Percentiles rank a stretch among this genome's conserved stretches.
Conservation (phyloP, 1,140 invertebrate species). For the Diorhabda elongata region DNA sequence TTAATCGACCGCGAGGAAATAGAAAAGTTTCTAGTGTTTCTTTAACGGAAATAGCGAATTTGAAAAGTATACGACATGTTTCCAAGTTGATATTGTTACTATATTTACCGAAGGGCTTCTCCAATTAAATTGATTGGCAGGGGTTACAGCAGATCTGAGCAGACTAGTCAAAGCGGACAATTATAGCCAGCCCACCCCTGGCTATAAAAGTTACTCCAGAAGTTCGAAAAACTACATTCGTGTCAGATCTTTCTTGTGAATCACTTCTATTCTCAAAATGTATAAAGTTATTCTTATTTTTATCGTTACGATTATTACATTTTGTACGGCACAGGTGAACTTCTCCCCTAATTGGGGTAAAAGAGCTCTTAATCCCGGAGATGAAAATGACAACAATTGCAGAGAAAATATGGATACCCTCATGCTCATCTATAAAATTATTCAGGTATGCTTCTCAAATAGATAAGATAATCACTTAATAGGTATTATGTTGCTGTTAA, state of each 20-base stretch:
- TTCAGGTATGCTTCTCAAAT: slow-evolving; percentile 27
- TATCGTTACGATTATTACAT: slow-evolving; percentile 22
- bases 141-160: slow-evolving; percentile 8
- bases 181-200: slow-evolving; percentile 10
- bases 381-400: slow-evolving; percentile 33
- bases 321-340: slow-evolving; percentile 39
- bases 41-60: slow-evolving; percentile 11
- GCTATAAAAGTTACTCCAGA: slow-evolving; percentile 13
- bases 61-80: slow-evolving; percentile 5
- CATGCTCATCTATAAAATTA: slow-evolving; percentile 41
- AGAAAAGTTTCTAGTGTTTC: slow-evolving; percentile 16
- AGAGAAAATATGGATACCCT: slow-evolving; percentile 39
- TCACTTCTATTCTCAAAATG: slow-evolving; percentile 10
- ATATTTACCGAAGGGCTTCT: slow-evolving; percentile 29
- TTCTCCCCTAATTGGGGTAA: slow-evolving; percentile 42
- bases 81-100: slow-evolving; percentile 21
- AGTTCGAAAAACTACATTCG: slow-evolving; percentile 8
- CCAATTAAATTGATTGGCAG: slow-evolving; percentile 28
- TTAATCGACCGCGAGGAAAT: slow-evolving; percentile 10
- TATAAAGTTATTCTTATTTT: slow-evolving; percentile 13
- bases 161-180: slow-evolving; percentile 4
- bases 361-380: slow-evolving; percentile 25
- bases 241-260: neutral
- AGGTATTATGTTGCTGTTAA: too few relatives aligned
- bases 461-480: too few relatives aligned